Evolutionary conservation across 2,797 vertebrate species (phyloP), one percentile per base, ranked within the genome.

Genomic region (Lagodon rhomboides): DNA sequence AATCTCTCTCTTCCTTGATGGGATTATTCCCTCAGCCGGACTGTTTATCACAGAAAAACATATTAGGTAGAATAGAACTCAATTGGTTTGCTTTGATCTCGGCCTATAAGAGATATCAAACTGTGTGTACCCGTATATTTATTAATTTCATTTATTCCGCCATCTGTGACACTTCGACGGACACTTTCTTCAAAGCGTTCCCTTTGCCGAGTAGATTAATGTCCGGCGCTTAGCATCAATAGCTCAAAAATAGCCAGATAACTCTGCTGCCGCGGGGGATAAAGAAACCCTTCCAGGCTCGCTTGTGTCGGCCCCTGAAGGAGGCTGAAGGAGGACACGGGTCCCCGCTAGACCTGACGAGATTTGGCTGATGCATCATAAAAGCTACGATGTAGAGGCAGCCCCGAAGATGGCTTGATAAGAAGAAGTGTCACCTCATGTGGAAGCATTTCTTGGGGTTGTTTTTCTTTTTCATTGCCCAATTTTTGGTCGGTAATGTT

Each of bases 41-140:
- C 94, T 93, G 92, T 94, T 94, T 92, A 94, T 93, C 92, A 93
- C 85, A 90, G 87, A 55, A 92, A 92, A 93, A 92, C 92, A 92
- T 90, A 94, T 93, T 91, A 89, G 91, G 88, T 93, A 92, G 90
- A 94, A 92, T 92, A 91, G 87, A 85, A 91, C 90, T 92, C 92
- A 90, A 94, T 91, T 90, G 91, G 91, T 88, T 87, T 78, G 82
- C 92, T 94, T 92, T 94, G 89, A 91, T 93, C 90, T 84, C 43
- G 82, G 88, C 84, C 89, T 85, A 89, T 87, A 85, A 83, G 65
- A 85, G 87, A 93, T 91, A 93, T 90, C 87, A 92, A 91, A 94
- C 91, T 88, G 86, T 88, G 85, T 89, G 86, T 90, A 90, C 74
- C 74, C 71, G 30, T 88, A 82, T 91, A 89, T 91, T 90, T 92